Base-by-base conservation (phyloP, 1,140 invertebrate genomes). In the Aphelenchoides fujianensis region DNA sequence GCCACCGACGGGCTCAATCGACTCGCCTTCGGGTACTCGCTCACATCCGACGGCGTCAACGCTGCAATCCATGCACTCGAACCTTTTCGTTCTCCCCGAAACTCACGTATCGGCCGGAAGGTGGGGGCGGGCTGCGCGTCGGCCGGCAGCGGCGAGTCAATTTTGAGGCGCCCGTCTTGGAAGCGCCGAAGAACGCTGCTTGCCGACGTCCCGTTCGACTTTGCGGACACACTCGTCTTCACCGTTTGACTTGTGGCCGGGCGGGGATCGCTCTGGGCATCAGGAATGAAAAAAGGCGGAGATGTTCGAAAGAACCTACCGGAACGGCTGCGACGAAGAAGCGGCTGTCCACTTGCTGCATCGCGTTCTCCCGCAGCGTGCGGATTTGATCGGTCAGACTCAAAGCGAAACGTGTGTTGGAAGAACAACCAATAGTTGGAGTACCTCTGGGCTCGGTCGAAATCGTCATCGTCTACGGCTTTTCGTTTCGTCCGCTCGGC, bases 401-500 rank as follows among this genome's bases (percentile, higher is more conserved):
- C 12, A 48, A 48, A 23, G 23, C 41, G 12, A 48, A 48, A 48
- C 41, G 23, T 12, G 41, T 12, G 12, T 48, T 12, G 41, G 23
- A 12, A 48, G 41, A 12, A 23, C 23, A 48, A 48, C 12, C 41
- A 48, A 48, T 48, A 48, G 41, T 23, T 48, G 23, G 12, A 48
- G 41, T 48, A 48, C 41, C 28, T 66, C 34, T 37, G 63, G 0
- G 63, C 63, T 66, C 63, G 16, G 31, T 66, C 36, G 32, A 36
- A 66, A 66, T 66, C 63, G 31, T 66, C 63, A 23, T 66, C 32
- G 2, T 37, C 36, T 2, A 66, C 31, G n/a, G 63, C 63, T 66
- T 36, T 12, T 2, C 31, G 63, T 37, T 66, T 66, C 3, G 63
- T 48, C 32, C 63, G 31, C 53, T 34, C 36, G 23, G 32, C 63